A percentile compares a stretch with the other conserved stretches of the same genome.
These are phyloP conservation scores for Vespertilio murinus DNA, from an alignment of 2,797 vertebrate species.

Conservation along the genomic window DNA sequence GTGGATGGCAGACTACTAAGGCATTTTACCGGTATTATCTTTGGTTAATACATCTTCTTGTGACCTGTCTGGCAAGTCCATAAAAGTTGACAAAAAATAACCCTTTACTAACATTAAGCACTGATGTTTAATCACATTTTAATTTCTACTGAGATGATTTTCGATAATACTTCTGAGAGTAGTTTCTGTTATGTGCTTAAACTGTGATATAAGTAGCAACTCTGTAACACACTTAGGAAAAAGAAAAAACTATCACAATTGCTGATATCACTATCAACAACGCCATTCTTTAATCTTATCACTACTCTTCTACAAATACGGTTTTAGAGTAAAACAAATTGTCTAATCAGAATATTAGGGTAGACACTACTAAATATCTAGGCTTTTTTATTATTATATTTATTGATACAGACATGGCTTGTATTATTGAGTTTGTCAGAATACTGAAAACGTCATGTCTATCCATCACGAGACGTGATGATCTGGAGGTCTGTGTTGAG, in stretches of 20 bases:
- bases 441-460: not conserved
- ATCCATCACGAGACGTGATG: not conserved
- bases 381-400: not conserved
- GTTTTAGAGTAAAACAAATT: not conserved
- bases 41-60: not conserved
- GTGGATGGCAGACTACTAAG: not conserved
- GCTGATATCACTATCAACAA: not conserved
- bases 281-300: not conserved
- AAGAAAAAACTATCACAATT: not conserved
- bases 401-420: not conserved
- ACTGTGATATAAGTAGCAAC: not conserved
- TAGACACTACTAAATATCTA: not conserved
- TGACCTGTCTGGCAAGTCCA: not conserved
- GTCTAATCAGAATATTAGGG: not conserved
- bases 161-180: not conserved
- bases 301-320: not conserved
- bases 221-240: not conserved
- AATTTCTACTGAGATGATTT: conserved; percentile 10
- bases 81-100: conserved; percentile 9
- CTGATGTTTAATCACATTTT: not conserved
- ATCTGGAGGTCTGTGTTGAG: conserved; percentile 13
- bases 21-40: not conserved
- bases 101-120: not conserved
- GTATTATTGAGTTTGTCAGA: conserved; percentile 6
- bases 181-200: conserved; percentile 17